phyloP scores from a whole-genome alignment of 2,888 invertebrate genomes.

The Xylota sylvarum region DNA sequence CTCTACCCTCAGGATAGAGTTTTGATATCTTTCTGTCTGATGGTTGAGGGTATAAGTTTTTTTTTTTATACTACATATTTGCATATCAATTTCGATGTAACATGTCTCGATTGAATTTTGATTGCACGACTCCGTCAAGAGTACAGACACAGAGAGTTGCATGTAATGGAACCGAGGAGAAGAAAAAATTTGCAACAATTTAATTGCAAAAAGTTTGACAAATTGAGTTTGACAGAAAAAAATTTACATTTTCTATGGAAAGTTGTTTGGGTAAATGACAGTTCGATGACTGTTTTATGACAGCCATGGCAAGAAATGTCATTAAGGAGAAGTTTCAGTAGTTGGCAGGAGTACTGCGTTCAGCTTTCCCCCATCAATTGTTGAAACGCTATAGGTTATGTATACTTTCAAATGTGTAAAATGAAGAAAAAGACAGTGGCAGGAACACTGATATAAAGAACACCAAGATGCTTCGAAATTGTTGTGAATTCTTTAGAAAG shows the following conservation, averaged over 20 bases:
- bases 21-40: conserved; percentile 6
- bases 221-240: conserved; percentile 20
- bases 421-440: no score
- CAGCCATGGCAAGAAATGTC: conserved; percentile 4
- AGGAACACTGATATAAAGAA: no score
- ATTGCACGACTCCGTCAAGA: conserved; percentile 13
- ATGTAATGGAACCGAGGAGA: not conserved
- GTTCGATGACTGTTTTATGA: conserved; percentile 70
- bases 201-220: conserved; percentile 54
- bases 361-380: no score
- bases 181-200: conserved; percentile 37
- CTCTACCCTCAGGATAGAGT: conserved; percentile 25
- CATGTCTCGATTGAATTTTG: conserved; percentile 68
- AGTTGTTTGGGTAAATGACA: conserved; percentile 52
- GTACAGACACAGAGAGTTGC: conserved; percentile 15
- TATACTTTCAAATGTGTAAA: no score
- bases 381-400: no score
- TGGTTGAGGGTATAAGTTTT: conserved; percentile 20
- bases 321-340: not conserved
- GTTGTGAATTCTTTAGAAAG: no score
- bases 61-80: conserved; percentile 29
- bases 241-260: conserved; percentile 56
- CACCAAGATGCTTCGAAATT: no score
- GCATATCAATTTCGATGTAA: conserved; percentile 65
- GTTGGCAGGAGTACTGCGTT: not conserved